A percentile compares a stretch with the other conserved stretches of the same genome.
These are phyloP conservation scores for Charaxes varanes DNA, from an alignment of 1,140 invertebrate species.

Conservation along the genomic window DNA sequence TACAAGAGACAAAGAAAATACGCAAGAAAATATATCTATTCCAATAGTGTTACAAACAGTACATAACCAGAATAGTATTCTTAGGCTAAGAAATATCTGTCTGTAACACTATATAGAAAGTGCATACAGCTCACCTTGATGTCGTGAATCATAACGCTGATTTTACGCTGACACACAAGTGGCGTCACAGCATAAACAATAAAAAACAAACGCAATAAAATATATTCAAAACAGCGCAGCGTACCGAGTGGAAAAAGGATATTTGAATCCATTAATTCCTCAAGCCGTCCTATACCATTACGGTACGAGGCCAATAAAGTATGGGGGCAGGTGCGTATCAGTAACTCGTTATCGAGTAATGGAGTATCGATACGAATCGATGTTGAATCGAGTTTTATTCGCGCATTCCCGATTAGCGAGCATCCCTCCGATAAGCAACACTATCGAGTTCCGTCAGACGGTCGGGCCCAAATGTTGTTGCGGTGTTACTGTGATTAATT, in stretches of 20 bases:
- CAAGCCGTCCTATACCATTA: slow-evolving; percentile 31
- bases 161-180: too few relatives aligned
- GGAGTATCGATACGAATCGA: slow-evolving; percentile 31
- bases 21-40: too few relatives aligned
- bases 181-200: not conserved
- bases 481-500: not conserved
- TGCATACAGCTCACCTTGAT: too few relatives aligned
- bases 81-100: too few relatives aligned
- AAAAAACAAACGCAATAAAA: not conserved
- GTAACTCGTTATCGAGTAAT: slow-evolving; percentile 33
- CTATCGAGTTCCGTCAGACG: slow-evolving; percentile 17
- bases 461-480: slow-evolving; percentile 6
- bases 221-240: not conserved
- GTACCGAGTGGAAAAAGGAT: not conserved
- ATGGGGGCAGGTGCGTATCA: slow-evolving; percentile 30
- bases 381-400: slow-evolving; percentile 29
- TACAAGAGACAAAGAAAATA: too few relatives aligned
- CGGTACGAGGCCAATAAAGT: slow-evolving; percentile 28
- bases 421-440: slow-evolving; percentile 13
- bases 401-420: slow-evolving; percentile 22
- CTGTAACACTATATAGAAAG: too few relatives aligned
- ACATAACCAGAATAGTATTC: too few relatives aligned
- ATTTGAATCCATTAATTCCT: slow-evolving; percentile 26
- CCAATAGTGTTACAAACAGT: too few relatives aligned
- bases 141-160: too few relatives aligned